Percentiles rank a stretch among this genome's conserved stretches.
phyloP scores from a whole-genome alignment of 1,140 invertebrate species.

The Brachionus plicatilis region DNA sequence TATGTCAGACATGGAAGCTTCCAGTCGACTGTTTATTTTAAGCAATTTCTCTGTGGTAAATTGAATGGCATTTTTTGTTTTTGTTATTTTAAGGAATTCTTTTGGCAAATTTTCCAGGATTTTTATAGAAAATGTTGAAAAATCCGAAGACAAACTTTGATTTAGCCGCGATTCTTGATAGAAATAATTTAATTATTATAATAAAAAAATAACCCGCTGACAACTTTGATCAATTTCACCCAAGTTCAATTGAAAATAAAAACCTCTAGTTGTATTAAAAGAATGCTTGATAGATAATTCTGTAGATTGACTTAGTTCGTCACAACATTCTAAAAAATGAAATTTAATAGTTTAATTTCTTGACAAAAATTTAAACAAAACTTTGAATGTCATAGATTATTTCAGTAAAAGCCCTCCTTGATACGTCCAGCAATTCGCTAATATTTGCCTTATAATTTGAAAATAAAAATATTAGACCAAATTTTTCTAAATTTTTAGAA shows the following conservation, averaged over 20 bases:
- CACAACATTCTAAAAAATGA: background rate
- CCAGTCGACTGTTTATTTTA: background rate
- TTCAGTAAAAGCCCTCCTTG: background rate
- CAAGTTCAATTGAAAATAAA: conserved; percentile 10
- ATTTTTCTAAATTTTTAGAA: background rate
- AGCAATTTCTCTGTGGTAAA: conserved; percentile 2
- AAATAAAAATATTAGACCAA: background rate
- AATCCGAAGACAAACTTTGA: background rate
- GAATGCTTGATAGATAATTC: background rate
- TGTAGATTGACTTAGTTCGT: background rate
- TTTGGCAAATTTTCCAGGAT: background rate
- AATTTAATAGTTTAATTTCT: background rate
- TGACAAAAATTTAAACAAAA: background rate
- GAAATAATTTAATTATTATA: background rate
- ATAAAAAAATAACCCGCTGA: no score
- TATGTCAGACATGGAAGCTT: conserved; percentile 8
- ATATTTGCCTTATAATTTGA: background rate
- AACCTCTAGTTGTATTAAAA: conserved; percentile 5
- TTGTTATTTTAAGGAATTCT: conserved; percentile 2
- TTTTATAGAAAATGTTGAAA: background rate
- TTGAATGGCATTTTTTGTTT: background rate
- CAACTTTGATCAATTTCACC: background rate
- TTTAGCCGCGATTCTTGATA: background rate
- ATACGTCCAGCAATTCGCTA: background rate
- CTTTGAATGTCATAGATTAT: conserved; percentile 12